Percentiles rank a stretch among this genome's conserved stretches.
phyloP scores from a whole-genome alignment of 2,113 vertebrate species.

The Eretmochelys imbricata region DNA sequence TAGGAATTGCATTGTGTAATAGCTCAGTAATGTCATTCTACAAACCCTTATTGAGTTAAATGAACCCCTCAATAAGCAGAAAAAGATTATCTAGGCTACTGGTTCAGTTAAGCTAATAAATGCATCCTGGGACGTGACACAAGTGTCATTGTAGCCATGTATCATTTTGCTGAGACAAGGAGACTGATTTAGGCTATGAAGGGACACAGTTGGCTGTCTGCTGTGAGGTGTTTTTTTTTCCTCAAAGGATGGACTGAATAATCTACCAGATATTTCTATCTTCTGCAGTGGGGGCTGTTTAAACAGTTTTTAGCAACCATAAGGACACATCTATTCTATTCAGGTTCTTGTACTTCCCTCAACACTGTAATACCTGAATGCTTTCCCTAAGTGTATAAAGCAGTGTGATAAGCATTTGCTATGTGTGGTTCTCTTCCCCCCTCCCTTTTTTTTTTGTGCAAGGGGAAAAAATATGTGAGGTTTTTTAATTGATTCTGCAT shows the following conservation, averaged over 20 bases:
- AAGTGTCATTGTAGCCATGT: not conserved
- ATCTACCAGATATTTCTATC: not conserved
- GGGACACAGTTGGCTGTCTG: not conserved
- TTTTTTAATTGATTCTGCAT: not conserved
- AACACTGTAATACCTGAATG: not conserved
- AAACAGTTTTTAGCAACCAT: not conserved
- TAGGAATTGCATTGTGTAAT: not conserved
- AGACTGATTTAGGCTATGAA: not conserved
- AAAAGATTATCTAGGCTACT: not conserved
- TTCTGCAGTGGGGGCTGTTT: not conserved
- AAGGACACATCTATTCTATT: not conserved
- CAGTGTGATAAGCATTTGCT: not conserved
- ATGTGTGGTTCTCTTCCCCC: not conserved
- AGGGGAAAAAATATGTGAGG: not conserved
- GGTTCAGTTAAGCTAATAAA: not conserved
- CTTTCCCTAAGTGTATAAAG: not conserved
- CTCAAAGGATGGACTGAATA: not conserved
- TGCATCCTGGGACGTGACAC: not conserved
- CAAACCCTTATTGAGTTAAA: conserved; percentile 11
- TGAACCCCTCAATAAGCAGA: not conserved
- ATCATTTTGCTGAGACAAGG: not conserved
- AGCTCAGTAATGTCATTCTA: not conserved
- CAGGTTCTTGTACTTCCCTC: not conserved
- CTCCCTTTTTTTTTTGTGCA: not conserved
- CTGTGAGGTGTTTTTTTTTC: not conserved